Evolutionary conservation across 2,888 invertebrate genomes (phyloP), one percentile per base, ranked within the genome.

Genomic region (Coleophora deauratella): DNA sequence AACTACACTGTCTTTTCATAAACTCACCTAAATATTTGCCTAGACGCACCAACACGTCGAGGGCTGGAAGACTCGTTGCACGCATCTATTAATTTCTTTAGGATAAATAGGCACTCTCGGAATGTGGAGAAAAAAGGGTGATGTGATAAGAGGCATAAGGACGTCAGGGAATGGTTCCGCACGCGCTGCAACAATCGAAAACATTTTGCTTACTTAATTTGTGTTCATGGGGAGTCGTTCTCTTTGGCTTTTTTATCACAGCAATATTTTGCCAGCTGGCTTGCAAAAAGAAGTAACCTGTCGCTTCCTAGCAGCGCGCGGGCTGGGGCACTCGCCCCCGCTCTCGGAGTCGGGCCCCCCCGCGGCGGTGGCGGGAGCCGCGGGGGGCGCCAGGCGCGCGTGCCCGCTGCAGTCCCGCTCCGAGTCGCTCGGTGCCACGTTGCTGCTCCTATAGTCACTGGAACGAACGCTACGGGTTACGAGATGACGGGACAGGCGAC

Each of bases 71-170:
- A 94, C 84, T 97, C 97, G 84, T 99, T 98, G 82, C 98, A 98
- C 44, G 98, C 97, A 82, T 99, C 98, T 61, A 99, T 97, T 54
- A 99, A 88, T 69, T 95, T 95, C 80, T 97, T 96, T 63, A 99
- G 88, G 59, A 98, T 93, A 85, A 95, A 95, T 58, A 99, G 91
- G 87, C 98, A 97, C 88, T 99, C 97, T 53, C 99, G 94, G 87
- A 99, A 99, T 64, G 95, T 97, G 49, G 98, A 94, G 84, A 99
- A 98, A 86, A 99, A 99, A 31, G 99, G 98, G 88, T 99, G 99
- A 88, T 99, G 99, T 48, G 98, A 98, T 43, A 99, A 89, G 55
- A 99, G 91, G 85, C 99, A 99, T 43, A 99, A 87, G 37, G 99
- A 98, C 32, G 99, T 99, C 54, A 99, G 85, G 10, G 98, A 97